Evolutionary conservation across 2,113 vertebrate species (phyloP), one percentile per base, ranked within the genome.

Genomic region (Hiodon tergisus): DNA sequence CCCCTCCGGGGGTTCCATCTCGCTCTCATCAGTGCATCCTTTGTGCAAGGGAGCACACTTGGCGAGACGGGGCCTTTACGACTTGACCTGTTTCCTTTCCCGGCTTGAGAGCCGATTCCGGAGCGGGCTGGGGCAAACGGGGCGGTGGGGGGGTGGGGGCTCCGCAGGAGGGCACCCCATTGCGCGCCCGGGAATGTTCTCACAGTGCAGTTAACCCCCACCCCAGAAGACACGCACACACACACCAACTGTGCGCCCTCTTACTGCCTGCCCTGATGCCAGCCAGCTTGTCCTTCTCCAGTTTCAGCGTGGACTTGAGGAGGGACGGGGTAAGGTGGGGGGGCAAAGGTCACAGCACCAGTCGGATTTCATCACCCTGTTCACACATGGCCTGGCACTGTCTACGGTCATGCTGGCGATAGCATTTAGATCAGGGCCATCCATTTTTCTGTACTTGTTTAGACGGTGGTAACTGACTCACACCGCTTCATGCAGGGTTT

Each of bases 391-490:
- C 48, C 57, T 63, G 58, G 74, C 74, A 61, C n/a, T 2, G 47
- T 6, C 7, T 31, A 46, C 48, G 57, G 10, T 69, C 8, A 48
- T 51, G 10, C 2, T 16, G 46, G 31, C 8, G 50, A 6, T n/a
- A 14, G 57, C 69, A 46, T 53, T 31, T 58, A 47, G n/a, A 47
- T 52, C 55, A 71, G 55, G 54, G 79, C 78, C 79, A 80, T 46
- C 75, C 77, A 78, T 74, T 73, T 85, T 78, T 85, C 80, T 77
- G 84, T 81, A 83, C 73, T 79, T 74, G 80, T 72, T 31, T 31
- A 31, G 31, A 31, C 2, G 7, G 68, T 73, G 78, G 78, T 47
- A 17, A 5, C 13, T 4, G 8, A 47, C 46, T 59, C 58, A 59
- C 9, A 59, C 6, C 3, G 6, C n/a, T 71, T 3, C 54, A 59